phyloP scores from a whole-genome alignment of 1,140 invertebrate genomes.

The Panagrolaimus sp. region DNA sequence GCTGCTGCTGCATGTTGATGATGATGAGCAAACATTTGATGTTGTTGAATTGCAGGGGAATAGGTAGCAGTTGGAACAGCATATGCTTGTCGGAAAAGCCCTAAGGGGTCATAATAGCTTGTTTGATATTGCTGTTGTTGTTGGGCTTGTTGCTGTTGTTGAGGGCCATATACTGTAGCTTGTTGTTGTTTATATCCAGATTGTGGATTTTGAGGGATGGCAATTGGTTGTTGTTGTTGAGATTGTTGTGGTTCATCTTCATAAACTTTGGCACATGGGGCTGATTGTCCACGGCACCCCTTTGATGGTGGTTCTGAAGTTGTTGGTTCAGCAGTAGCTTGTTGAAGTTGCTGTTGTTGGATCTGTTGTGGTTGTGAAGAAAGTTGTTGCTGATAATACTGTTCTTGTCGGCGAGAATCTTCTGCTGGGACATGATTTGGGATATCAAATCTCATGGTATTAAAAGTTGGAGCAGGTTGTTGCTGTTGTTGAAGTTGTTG shows the following conservation, averaged over 20 bases:
- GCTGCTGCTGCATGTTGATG: background rate
- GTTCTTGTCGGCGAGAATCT: background rate
- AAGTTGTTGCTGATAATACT: background rate
- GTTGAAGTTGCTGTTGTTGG: too few relatives aligned
- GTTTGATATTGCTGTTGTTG: conserved; percentile 10
- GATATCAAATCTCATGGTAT: background rate
- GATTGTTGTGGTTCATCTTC: background rate
- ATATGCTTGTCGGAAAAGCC: conserved; percentile 17
- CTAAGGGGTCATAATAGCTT: conserved; percentile 22
- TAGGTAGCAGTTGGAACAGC: background rate
- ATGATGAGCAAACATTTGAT: background rate
- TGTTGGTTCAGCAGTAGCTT: too few relatives aligned
- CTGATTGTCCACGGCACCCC: too few relatives aligned
- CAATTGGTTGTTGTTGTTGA: background rate
- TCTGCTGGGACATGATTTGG: background rate
- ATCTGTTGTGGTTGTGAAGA: background rate
- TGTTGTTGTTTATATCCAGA: background rate
- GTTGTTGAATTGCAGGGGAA: background rate
- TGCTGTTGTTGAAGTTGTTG: background rate
- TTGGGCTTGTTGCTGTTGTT: conserved; percentile 2
- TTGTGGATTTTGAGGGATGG: background rate
- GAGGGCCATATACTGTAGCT: conserved; percentile 4
- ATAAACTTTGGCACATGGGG: too few relatives aligned
- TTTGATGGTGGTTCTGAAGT: too few relatives aligned
- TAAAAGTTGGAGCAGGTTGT: background rate